Percentiles rank a stretch among this genome's conserved stretches.
These are phyloP conservation scores for Diorhabda sublineata DNA, from an alignment of 1,140 invertebrate genomes.

Conservation along the genomic window DNA sequence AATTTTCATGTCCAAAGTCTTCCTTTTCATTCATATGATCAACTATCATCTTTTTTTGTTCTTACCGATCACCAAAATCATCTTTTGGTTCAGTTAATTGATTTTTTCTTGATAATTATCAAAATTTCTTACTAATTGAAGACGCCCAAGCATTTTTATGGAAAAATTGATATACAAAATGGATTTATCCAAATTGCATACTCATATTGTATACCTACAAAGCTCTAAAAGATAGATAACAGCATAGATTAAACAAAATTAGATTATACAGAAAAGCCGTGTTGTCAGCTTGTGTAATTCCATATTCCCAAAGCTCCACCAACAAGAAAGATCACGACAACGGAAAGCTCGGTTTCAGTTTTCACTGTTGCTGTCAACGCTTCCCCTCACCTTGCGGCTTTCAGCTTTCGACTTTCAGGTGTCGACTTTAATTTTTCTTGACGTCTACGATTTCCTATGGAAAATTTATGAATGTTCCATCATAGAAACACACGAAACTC, in stretches of 20 bases:
- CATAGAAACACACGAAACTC: too few relatives aligned
- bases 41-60: too few relatives aligned
- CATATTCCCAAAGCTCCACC: conserved; percentile 30
- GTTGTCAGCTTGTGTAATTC: conserved; percentile 30
- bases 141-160: too few relatives aligned
- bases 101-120: too few relatives aligned
- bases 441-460: background rate
- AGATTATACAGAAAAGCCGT: conserved; percentile 23
- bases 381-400: conserved; percentile 14
- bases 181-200: too few relatives aligned
- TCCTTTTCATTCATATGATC: too few relatives aligned
- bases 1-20: too few relatives aligned
- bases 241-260: conserved; percentile 18
- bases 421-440: conserved; percentile 28
- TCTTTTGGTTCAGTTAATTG: too few relatives aligned
- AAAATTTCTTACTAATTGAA: too few relatives aligned
- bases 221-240: conserved; percentile 2
- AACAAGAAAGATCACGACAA: conserved; percentile 30
- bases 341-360: conserved; percentile 34
- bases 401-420: conserved; percentile 26
- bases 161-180: too few relatives aligned
- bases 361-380: conserved; percentile 27
- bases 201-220: too few relatives aligned
- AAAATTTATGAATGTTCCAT: background rate
- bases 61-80: too few relatives aligned